A percentile compares a stretch with the other conserved stretches of the same genome.
Conservation (phyloP, 2,113 vertebrate species). For the Delphinus delphis region DNA sequence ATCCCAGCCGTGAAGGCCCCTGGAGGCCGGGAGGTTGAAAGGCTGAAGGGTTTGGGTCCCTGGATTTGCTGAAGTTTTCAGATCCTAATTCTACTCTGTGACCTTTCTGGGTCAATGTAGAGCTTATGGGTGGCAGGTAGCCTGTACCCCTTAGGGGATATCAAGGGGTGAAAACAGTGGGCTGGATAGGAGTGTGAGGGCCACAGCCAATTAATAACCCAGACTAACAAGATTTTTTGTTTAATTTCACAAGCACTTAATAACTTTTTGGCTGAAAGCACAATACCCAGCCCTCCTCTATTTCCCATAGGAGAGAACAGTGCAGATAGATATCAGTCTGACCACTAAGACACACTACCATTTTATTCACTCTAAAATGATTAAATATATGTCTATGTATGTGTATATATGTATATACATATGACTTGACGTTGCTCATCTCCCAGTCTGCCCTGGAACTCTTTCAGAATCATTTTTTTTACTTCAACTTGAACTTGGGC, state of each 20-base stretch:
- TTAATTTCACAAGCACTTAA: background rate
- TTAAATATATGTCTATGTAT: background rate
- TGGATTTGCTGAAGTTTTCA: background rate
- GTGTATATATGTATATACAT: fast-evolving
- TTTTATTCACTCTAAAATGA: background rate
- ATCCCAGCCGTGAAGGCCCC: background rate
- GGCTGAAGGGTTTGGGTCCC: background rate
- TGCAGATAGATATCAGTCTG: background rate
- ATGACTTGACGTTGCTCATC: background rate
- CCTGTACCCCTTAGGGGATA: no score
- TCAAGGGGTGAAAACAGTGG: background rate
- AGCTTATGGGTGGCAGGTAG: background rate
- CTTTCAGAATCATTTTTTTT: background rate
- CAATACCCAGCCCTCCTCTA: no score
- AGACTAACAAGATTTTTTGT: background rate
- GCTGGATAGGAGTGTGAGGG: background rate
- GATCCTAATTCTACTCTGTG: background rate
- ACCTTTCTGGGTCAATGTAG: background rate
- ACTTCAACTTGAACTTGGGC: background rate
- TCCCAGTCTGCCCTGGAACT: background rate
- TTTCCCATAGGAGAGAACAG: background rate
- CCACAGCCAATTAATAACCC: background rate
- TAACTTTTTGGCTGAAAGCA: background rate
- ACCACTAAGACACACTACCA: background rate
- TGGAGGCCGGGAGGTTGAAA: background rate